Conservation (phyloP, 2,797 vertebrate genomes). For the Leuciscus waleckii region DNA sequence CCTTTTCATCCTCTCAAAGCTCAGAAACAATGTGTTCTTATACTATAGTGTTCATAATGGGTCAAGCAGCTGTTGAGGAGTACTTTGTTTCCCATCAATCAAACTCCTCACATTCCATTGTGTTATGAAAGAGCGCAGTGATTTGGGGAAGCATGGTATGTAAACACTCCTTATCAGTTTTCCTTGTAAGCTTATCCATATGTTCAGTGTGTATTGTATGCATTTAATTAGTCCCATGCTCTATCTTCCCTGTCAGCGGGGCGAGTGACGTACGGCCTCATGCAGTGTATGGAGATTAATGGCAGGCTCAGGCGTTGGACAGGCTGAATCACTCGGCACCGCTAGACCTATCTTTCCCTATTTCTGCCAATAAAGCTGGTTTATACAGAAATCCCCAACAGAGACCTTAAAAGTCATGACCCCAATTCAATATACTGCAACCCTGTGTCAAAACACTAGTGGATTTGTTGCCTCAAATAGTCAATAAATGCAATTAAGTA, state of each 20-base stretch:
- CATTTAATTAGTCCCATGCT: conserved; percentile 24
- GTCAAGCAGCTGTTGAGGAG: conserved; percentile 12
- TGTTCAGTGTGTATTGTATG: conserved; percentile 10
- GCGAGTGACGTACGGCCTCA: background rate
- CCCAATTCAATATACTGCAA: background rate
- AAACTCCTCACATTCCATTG: conserved; percentile 11
- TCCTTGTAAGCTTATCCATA: background rate
- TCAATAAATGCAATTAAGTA: conserved; percentile 21
- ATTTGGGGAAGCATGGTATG: conserved; percentile 31
- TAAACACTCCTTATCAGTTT: conserved; percentile 33
- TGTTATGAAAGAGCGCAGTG: conserved; percentile 15
- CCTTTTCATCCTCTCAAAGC: background rate
- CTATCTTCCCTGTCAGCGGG: conserved; percentile 6
- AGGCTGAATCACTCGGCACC: background rate
- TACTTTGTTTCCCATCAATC: conserved; percentile 9
- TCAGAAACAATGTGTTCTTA: background rate
- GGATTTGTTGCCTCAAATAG: background rate
- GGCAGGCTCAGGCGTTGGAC: background rate
- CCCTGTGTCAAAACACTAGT: background rate
- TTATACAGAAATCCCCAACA: background rate
- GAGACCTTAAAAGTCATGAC: conserved; percentile 12
- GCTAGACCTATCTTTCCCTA: background rate
- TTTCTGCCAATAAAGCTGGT: background rate
- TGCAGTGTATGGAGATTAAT: background rate
- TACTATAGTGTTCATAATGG: conserved; percentile 13